A percentile compares a stretch with the other conserved stretches of the same genome.
Evolutionary conservation across 2,888 invertebrate genomes (phyloP).

Genomic region (Girardia tigrina): DNA sequence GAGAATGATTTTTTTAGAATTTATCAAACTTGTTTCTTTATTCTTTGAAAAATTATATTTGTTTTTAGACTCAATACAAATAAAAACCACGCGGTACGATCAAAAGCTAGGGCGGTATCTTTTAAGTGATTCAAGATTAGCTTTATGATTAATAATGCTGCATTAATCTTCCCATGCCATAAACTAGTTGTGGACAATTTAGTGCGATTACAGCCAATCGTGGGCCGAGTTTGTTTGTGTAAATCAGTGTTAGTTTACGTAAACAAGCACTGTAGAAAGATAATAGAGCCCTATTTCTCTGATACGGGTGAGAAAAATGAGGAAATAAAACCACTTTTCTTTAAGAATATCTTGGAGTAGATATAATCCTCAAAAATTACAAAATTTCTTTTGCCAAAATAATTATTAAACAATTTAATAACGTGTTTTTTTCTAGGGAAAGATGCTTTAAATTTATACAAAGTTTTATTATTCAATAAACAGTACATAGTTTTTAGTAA

Average conservation of each 20-base stretch:
- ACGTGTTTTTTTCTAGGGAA: no score
- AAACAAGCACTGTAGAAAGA: neutral
- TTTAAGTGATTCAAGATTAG: neutral
- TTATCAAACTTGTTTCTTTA: no score
- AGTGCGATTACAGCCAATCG: neutral
- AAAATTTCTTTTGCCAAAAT: neutral
- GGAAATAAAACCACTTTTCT: neutral
- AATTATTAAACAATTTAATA: no score
- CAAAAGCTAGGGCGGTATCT: neutral
- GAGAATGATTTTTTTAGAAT: no score
- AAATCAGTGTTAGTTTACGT: neutral
- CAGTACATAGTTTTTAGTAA: no score
- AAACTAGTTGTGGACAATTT: neutral
- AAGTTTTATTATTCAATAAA: no score
- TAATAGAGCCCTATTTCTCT: neutral
- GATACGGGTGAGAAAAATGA: neutral
- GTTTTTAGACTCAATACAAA: no score
- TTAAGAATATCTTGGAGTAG: neutral
- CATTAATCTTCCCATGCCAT: neutral
- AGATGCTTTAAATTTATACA: no score
- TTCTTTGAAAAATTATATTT: no score
- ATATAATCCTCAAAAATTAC: neutral
- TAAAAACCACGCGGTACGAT: neutral
- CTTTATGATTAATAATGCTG: neutral
- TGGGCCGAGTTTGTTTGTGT: neutral